phyloP scores from a whole-genome alignment of 2,113 vertebrate genomes.

The Stegostoma tigrinum region DNA sequence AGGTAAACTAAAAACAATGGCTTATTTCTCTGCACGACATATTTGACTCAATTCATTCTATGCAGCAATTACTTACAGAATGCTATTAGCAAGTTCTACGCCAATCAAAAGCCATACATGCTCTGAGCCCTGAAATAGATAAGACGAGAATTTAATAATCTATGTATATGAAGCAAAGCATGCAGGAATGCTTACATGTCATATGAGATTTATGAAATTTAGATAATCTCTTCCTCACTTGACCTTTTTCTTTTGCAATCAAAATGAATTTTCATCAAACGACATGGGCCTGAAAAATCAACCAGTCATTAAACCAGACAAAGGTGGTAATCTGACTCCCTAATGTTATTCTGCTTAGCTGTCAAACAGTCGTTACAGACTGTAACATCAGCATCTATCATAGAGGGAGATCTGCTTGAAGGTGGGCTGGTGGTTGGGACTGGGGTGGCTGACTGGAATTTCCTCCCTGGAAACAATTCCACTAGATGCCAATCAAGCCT shows the following conservation, averaged over 20 bases:
- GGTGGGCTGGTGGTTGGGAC: background rate
- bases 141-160: background rate
- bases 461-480: background rate
- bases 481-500: background rate
- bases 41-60: background rate
- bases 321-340: background rate
- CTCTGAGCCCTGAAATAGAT: background rate
- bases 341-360: background rate
- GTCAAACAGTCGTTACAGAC: background rate
- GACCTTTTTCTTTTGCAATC: background rate
- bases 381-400: background rate
- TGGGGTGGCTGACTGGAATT: background rate
- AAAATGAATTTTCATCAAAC: background rate
- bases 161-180: background rate
- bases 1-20: constrained; percentile 14
- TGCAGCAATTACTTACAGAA: background rate
- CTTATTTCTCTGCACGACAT: background rate
- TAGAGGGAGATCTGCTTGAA: background rate
- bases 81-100: background rate
- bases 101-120: background rate
- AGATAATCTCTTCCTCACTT: background rate
- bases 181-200: background rate
- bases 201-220: background rate
- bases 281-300: background rate
- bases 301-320: background rate